phyloP scores from a whole-genome alignment of 2,888 invertebrate genomes.

The Caenorhabditis zanzibari region DNA sequence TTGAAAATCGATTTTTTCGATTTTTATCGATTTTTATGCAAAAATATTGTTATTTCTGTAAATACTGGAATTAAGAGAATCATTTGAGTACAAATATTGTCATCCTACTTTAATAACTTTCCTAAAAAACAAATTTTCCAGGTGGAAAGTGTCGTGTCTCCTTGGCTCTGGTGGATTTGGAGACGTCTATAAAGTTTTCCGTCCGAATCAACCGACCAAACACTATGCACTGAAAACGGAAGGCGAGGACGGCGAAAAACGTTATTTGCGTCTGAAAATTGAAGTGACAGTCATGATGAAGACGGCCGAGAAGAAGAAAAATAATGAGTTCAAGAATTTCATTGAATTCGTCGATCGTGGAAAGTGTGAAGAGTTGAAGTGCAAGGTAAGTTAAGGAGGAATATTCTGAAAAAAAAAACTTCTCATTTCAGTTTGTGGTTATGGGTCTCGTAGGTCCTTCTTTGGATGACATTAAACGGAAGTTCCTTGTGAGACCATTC shows the following conservation, averaged over 20 bases:
- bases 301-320: constrained; percentile 48
- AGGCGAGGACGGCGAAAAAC: constrained; percentile 65
- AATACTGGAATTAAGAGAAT: no score
- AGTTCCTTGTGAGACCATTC: constrained; percentile 60
- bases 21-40: no score
- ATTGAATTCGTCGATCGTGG: constrained; percentile 71
- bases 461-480: constrained; percentile 68
- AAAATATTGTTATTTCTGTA: no score
- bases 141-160: constrained; percentile 64
- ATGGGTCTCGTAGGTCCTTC: constrained; percentile 72
- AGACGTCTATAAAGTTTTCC: constrained; percentile 70
- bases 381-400: constrained; percentile 47
- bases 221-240: constrained; percentile 72
- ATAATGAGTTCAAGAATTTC: constrained; percentile 63
- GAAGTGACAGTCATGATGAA: constrained; percentile 71
- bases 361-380: constrained; percentile 64
- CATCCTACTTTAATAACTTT: no score
- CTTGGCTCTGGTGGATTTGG: constrained; percentile 73
- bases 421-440: constrained; percentile 62
- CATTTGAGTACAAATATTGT: no score
- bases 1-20: no score
- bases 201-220: constrained; percentile 46
- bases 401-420: neutral
- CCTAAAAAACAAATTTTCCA: neutral
- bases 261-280: constrained; percentile 69